These are phyloP conservation scores for Origma solitaria DNA, from an alignment of 2,113 vertebrate species.

Conservation along the genomic window DNA sequence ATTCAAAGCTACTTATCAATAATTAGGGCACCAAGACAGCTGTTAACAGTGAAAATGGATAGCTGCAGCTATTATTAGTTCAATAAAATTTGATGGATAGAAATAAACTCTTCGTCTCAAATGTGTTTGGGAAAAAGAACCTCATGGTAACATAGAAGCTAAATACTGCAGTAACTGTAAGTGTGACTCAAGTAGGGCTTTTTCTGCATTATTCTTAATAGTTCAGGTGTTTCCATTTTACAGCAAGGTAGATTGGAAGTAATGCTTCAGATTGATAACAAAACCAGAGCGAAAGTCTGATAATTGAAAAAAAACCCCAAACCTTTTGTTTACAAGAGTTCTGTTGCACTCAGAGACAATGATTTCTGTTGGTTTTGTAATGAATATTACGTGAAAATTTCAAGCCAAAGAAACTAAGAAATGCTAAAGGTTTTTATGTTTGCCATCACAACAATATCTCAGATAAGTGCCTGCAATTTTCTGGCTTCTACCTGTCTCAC, in stretches of 20 bases:
- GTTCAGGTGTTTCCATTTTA: background rate
- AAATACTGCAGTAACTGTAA: background rate
- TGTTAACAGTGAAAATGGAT: background rate
- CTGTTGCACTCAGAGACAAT: background rate
- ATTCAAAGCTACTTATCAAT: constrained; percentile 1
- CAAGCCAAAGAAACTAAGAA: background rate
- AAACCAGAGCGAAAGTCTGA: background rate
- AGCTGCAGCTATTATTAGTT: background rate
- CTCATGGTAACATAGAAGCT: background rate
- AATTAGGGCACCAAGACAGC: background rate
- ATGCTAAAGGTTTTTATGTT: background rate
- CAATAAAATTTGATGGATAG: background rate
- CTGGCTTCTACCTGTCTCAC: background rate
- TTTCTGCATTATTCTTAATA: background rate
- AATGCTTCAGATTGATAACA: background rate
- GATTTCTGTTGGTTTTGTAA: background rate
- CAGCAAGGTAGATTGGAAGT: background rate
- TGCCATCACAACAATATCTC: background rate
- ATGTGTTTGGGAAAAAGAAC: background rate
- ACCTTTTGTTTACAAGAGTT: background rate
- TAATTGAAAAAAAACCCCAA: background rate
- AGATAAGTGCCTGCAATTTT: background rate
- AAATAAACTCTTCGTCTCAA: background rate
- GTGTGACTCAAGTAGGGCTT: background rate
- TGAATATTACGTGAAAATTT: background rate